Percentiles rank a stretch among this genome's conserved stretches.
Conservation (phyloP, 2,797 vertebrate species). For the Chromis chromis region DNA sequence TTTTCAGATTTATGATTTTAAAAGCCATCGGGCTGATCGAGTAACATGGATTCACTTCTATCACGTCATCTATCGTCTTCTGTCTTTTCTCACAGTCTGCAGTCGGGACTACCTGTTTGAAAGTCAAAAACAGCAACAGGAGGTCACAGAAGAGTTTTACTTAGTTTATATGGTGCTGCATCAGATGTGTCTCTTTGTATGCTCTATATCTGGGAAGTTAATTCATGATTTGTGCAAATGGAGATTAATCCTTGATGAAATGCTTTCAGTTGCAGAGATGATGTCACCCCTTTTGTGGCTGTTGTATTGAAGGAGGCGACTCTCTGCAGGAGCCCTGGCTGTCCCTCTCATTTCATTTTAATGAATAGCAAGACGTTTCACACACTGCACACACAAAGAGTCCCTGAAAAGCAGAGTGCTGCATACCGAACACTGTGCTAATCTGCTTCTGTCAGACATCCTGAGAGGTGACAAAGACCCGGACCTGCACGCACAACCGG, state of each 20-base stretch:
- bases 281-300: slow-evolving; percentile 72
- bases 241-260: slow-evolving; percentile 44
- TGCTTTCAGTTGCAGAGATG: slow-evolving; percentile 57
- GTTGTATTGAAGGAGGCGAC: slow-evolving; percentile 52
- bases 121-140: background rate
- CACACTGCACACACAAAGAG: slow-evolving; percentile 67
- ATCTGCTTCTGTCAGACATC: slow-evolving; percentile 70
- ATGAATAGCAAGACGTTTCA: slow-evolving; percentile 73
- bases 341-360: slow-evolving; percentile 63
- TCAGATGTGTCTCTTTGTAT: background rate
- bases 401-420: slow-evolving; percentile 23
- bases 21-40: no score
- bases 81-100: background rate
- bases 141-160: background rate
- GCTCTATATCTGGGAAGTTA: slow-evolving; percentile 21
- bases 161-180: background rate
- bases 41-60: no score
- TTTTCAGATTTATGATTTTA: no score
- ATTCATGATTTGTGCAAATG: slow-evolving; percentile 49
- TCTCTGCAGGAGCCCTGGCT: slow-evolving; percentile 56
- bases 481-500: background rate
- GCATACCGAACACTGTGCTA: slow-evolving; percentile 60
- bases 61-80: background rate
- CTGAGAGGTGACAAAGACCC: slow-evolving; percentile 61
- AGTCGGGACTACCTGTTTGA: background rate